Conservation (phyloP, 2,797 vertebrate species). For the Cyprinodon diabolis region DNA sequence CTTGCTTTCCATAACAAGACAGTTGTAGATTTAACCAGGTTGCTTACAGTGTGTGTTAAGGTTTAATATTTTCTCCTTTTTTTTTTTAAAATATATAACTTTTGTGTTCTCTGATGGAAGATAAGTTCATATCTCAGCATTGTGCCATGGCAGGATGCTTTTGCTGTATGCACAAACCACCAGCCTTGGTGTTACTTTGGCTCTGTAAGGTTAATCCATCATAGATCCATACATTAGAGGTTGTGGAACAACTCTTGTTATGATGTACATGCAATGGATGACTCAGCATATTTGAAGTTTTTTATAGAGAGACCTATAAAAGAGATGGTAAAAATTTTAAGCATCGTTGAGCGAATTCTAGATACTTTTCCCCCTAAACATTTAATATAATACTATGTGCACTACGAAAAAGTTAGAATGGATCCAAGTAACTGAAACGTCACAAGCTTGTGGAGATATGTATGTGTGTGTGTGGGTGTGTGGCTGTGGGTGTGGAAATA, state of each 20-base stretch:
- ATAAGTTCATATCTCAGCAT: conserved; percentile 72
- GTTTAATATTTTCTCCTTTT: conserved; percentile 61
- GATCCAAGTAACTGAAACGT: conserved; percentile 70
- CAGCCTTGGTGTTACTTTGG: conserved; percentile 66
- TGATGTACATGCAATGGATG: conserved; percentile 76
- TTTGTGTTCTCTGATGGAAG: conserved; percentile 61
- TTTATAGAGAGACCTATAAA: conserved; percentile 66
- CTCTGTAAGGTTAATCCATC: conserved; percentile 58
- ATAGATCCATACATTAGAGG: conserved; percentile 54
- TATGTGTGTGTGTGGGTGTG: conserved; percentile 57
- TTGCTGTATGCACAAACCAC: conserved; percentile 76
- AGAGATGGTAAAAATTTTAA: conserved; percentile 50
- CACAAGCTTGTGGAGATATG: conserved; percentile 61
- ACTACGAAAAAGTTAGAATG: conserved; percentile 72
- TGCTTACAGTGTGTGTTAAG: conserved; percentile 57
- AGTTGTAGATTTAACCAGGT: conserved; percentile 63
- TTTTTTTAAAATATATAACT: conserved; percentile 39
- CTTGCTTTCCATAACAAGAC: conserved; percentile 67
- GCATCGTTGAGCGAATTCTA: conserved; percentile 64
- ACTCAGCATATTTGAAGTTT: conserved; percentile 68
- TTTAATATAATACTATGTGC: conserved; percentile 75
- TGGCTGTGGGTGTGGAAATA: conserved; percentile 54
- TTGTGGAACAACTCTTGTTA: conserved; percentile 54
- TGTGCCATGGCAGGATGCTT: conserved; percentile 76
- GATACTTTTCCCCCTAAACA: conserved; percentile 26